Evolutionary conservation across 2,797 vertebrate genomes (phyloP).

Genomic region (Taenioides sp.): DNA sequence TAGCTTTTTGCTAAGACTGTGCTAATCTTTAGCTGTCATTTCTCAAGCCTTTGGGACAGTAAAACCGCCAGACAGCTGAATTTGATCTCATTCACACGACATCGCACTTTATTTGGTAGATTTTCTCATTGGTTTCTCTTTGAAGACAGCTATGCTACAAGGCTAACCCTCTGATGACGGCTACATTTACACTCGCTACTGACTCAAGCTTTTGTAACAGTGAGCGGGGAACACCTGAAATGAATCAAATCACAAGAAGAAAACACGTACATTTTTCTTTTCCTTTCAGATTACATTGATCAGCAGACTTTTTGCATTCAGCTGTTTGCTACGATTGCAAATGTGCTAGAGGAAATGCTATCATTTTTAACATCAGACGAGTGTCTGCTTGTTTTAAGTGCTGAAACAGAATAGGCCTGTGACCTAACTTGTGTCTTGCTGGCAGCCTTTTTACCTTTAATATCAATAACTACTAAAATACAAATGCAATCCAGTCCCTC

Average conservation of each 20-base stretch:
- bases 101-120: not conserved
- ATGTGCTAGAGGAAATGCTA: not conserved
- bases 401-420: not conserved
- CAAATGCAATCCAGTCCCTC: not conserved
- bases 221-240: not conserved
- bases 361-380: not conserved
- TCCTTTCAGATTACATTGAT: not conserved
- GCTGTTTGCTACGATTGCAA: constrained; percentile 1
- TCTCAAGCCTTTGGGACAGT: not conserved
- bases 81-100: not conserved
- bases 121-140: not conserved
- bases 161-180: constrained; percentile 45
- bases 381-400: not conserved
- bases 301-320: rapidly evolving
- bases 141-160: constrained; percentile 1
- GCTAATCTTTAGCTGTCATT: constrained; percentile 33
- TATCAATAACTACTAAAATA: too few species aligned
- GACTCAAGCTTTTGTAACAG: not conserved
- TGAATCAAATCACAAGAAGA: not conserved
- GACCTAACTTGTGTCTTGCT: not conserved
- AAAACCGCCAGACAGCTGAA: rapidly evolving
- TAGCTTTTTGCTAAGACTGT: constrained; percentile 39
- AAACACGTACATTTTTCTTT: not conserved
- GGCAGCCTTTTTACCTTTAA: not conserved
- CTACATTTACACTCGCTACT: constrained; percentile 36